Conservation (phyloP, 2,888 invertebrate genomes). For the Torymus tubicola region DNA sequence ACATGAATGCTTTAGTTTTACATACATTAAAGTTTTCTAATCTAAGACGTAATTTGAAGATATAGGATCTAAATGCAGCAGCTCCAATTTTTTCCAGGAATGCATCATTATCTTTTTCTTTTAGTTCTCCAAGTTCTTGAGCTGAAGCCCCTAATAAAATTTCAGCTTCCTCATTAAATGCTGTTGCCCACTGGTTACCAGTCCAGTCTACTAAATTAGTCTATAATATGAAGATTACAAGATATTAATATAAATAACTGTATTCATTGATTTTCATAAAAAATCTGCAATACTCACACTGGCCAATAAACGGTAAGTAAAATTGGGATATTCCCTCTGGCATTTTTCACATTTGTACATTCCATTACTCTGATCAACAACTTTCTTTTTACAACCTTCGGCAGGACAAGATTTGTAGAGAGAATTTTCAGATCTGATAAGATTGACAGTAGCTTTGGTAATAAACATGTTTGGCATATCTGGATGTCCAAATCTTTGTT, state of each 20-base stretch:
- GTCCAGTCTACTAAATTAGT: constrained; percentile 91
- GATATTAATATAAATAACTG: constrained; percentile 5
- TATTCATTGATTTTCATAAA: constrained; percentile 16
- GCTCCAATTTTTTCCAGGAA: constrained; percentile 85
- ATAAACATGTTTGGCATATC: constrained; percentile 91
- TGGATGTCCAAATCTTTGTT: constrained; percentile 83
- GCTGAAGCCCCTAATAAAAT: constrained; percentile 84
- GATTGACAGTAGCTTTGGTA: constrained; percentile 86
- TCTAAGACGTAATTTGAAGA: constrained; percentile 91
- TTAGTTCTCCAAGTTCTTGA: constrained; percentile 87
- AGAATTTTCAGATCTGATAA: constrained; percentile 88
- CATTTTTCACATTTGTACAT: constrained; percentile 97
- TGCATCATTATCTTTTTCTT: constrained; percentile 82
- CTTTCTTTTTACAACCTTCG: constrained; percentile 95
- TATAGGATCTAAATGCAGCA: constrained; percentile 87
- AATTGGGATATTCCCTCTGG: constrained; percentile 88
- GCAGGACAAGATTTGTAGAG: constrained; percentile 95
- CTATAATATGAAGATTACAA: constrained; percentile 75
- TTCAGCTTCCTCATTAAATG: constrained; percentile 92
- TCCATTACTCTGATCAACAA: constrained; percentile 91
- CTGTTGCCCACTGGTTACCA: constrained; percentile 92
- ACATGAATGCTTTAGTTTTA: constrained; percentile 61
- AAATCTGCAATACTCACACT: constrained; percentile 80
- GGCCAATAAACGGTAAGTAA: constrained; percentile 89
- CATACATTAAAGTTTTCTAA: constrained; percentile 94